Conservation (phyloP, 1,140 invertebrate genomes). For the Caenorhabditis inopinata region DNA sequence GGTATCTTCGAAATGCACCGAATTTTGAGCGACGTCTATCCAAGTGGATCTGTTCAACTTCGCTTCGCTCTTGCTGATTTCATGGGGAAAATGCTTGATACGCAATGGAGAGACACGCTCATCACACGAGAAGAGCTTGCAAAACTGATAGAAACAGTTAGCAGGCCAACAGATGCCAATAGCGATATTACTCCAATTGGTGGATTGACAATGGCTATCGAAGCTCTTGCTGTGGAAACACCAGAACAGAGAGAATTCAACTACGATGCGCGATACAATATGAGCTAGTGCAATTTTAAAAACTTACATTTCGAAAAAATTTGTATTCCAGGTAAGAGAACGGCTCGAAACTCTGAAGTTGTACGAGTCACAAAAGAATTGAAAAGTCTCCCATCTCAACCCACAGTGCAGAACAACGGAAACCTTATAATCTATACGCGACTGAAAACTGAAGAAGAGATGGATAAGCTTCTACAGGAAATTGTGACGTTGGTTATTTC, state of each 20-base stretch:
- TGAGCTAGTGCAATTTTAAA: not conserved
- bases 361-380: not conserved
- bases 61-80: not conserved
- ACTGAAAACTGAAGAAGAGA: not conserved
- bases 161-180: not conserved
- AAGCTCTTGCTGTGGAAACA: not conserved
- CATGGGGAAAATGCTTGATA: slow-evolving; percentile 1
- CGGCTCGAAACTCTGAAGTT: not conserved
- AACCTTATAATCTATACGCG: not conserved
- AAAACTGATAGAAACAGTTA: not conserved
- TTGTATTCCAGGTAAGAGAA: not conserved
- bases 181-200: not conserved
- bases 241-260: not conserved
- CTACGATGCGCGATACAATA: not conserved
- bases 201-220: not conserved
- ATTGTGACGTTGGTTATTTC: not conserved
- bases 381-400: not conserved
- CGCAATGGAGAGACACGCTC: not conserved
- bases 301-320: not conserved
- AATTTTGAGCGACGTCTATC: not conserved
- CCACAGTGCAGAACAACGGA: not conserved
- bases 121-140: not conserved
- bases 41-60: not conserved
- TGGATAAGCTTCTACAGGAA: not conserved
- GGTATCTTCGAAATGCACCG: slow-evolving; percentile 3